phyloP scores from a whole-genome alignment of 2,888 invertebrate genomes.

The Oscheius sp. region DNA sequence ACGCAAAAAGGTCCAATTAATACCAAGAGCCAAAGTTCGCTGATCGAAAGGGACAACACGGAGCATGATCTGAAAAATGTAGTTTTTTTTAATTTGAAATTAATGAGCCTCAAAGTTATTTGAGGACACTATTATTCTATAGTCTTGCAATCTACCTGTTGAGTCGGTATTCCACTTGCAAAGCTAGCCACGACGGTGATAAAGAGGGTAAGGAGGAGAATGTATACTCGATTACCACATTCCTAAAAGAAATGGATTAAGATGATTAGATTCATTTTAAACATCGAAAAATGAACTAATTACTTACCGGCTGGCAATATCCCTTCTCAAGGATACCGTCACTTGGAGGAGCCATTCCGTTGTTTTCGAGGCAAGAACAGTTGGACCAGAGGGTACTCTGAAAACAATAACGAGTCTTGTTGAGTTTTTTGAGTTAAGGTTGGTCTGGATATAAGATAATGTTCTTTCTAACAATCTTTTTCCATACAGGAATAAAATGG shows the following conservation, averaged over 20 bases:
- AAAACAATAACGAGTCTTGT: too few species aligned
- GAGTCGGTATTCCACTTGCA: constrained; percentile 67
- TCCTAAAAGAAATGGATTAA: constrained; percentile 33
- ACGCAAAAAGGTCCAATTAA: constrained; percentile 69
- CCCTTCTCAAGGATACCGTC: neutral
- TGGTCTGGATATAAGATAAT: too few species aligned
- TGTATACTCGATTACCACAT: constrained; percentile 61
- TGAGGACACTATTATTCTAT: too few species aligned
- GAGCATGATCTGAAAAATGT: constrained; percentile 66
- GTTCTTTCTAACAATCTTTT: too few species aligned
- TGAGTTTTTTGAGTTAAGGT: too few species aligned
- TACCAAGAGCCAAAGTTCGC: constrained; percentile 67
- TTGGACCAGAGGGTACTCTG: constrained; percentile 35
- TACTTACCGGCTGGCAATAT: constrained; percentile 24
- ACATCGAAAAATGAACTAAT: neutral
- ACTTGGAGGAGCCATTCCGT: constrained; percentile 31
- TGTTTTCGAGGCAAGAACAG: constrained; percentile 42
- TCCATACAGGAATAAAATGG: too few species aligned
- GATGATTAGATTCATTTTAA: neutral
- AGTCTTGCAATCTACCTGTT: constrained; percentile 56
- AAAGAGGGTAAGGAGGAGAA: constrained; percentile 64
- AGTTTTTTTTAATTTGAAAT: too few species aligned
- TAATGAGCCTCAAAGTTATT: too few species aligned
- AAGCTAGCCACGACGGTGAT: constrained; percentile 68
- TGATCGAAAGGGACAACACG: constrained; percentile 69